Evolutionary conservation across 1,140 invertebrate genomes (phyloP), one percentile per base, ranked within the genome.

Genomic region (Solen grandis): DNA sequence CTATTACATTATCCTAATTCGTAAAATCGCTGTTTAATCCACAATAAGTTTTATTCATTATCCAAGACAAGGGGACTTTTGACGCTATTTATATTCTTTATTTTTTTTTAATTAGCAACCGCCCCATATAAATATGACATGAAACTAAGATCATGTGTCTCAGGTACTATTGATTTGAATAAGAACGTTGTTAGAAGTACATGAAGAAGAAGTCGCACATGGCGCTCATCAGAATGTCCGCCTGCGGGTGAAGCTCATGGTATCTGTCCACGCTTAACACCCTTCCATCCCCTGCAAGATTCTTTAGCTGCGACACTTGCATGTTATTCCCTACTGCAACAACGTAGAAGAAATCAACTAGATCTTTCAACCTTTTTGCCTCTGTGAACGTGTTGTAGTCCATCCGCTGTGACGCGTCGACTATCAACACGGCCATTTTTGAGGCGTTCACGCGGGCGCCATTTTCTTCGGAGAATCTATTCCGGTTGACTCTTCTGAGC

Each of bases 381-480:
- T 69, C 77, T 33, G 52, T 36, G 50, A 72, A 62, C 27, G 60
- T 80, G 35, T 73, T 68, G 35, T 54, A 65, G 65, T 72, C 72
- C 68, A 80, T 63, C 35, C 69, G 52, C 36, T 80, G 68, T 3
- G 41, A 8, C 0, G 66, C 41, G 55, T 73, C 77, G 5, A 80
- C 77, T 63, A 87, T 84, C 2, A 82, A 50, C 5, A 85, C 72
- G 13, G 75, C 84, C 46, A 87, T 80, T 22, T 81, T 77, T 35
- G 50, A 65, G 8, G 82, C 82, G 16, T 68, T 65, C 5, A 3
- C n/a, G 31, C 82, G 55, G 13, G 82, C 84, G 54, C 82, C 77
- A 54, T 81, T 73, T 60, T 69, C 57, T 27, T 50, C 14, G 2
- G 75, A 59, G 74, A 81, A 81, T 50, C 74, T 50, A 10, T 54